These are phyloP conservation scores for Trichoplusia ni DNA, from an alignment of 1,140 invertebrate genomes.

Conservation along the genomic window DNA sequence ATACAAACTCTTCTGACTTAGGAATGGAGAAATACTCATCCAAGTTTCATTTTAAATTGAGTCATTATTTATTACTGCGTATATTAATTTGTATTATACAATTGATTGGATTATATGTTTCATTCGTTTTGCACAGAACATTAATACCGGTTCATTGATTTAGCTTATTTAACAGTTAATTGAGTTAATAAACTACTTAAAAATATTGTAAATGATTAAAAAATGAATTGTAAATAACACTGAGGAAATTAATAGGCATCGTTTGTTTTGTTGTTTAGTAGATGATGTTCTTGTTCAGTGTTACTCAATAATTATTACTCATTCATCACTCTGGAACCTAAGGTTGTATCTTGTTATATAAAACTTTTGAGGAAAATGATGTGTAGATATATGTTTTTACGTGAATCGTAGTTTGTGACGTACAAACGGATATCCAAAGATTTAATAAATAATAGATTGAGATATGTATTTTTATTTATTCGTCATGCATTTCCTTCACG, in stretches of 20 bases:
- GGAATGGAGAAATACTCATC: too few species aligned
- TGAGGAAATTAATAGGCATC: background rate
- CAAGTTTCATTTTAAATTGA: too few species aligned
- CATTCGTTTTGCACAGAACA: too few species aligned
- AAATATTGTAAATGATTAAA: background rate
- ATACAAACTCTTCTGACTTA: too few species aligned
- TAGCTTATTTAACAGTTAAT: background rate
- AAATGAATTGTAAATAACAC: background rate
- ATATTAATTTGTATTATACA: too few species aligned
- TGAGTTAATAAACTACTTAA: background rate
- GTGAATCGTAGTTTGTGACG: conserved; percentile 73
- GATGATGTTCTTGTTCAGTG: conserved; percentile 39
- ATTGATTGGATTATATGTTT: too few species aligned
- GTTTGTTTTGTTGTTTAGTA: conserved; percentile 16
- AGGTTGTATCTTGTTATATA: conserved; percentile 78
- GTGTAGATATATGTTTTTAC: conserved; percentile 79
- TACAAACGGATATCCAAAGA: conserved; percentile 73
- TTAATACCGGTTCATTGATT: background rate
- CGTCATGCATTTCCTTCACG: background rate
- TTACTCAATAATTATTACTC: conserved; percentile 45
- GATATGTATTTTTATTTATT: conserved; percentile 34
- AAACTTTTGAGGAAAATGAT: conserved; percentile 68
- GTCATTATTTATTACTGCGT: too few species aligned
- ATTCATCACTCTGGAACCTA: conserved; percentile 72
- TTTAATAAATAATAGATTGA: conserved; percentile 73